Evolutionary conservation across 2,888 invertebrate species (phyloP), one percentile per base, ranked within the genome.

Genomic region (Netelia fuscicornis): DNA sequence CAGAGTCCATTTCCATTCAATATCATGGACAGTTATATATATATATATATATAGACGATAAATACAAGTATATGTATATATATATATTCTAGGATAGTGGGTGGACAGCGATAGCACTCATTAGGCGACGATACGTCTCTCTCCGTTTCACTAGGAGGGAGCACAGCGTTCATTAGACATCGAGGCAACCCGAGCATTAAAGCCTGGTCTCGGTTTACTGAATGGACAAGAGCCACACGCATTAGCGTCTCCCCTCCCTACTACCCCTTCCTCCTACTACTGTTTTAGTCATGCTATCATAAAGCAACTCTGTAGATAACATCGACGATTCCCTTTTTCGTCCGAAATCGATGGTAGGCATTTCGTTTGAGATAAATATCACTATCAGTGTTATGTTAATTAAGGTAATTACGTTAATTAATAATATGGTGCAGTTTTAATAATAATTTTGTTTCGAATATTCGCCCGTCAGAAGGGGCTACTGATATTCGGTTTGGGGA

Each of bases 111-210:
- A 88, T 87, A 87, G 84, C 81, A 84, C 87, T 89, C 86, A 87
- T 87, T 86, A 87, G 86, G 65, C 80, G 81, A 80, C 79, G 72
- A 87, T 87, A 84, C 82, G 86, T 89, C 86, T 87, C 81, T 67
- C 76, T 83, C 79, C 78, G 56, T 80, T 68, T 75, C 72, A 74
- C 67, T 56, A 25, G 37, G 67, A 76, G 76, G 5, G 30, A 70
- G 72, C 79, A 74, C 17, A 74, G 72, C 79, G 82, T 87, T 88
- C 84, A 87, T 87, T 86, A 87, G 86, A 85, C 81, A 80, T 81
- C 80, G 58, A 62, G 67, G 42, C 60, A 78, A 75, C 75, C 71
- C 84, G 30, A 62, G 77, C 82, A 86, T 86, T 86, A 81, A 81
- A 72, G 70, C 75, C 60, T 48, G 44, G 75, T 62, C 67, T 82